These are phyloP conservation scores for Xestia sexstrigata DNA, from an alignment of 2,888 invertebrate species.

Conservation along the genomic window DNA sequence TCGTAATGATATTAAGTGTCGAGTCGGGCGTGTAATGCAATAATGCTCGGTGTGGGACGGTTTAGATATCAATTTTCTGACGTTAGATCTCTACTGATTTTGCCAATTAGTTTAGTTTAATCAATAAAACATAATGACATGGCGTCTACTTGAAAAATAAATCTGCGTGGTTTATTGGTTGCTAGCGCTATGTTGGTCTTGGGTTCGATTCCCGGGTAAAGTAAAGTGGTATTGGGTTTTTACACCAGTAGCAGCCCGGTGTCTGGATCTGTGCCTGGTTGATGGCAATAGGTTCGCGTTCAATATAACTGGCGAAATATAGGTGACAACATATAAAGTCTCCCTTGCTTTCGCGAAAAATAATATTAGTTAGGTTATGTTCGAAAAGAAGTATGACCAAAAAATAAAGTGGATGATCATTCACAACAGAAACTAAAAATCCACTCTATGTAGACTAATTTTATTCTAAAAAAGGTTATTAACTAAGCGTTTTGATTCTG, in stretches of 20 bases:
- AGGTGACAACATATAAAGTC: neutral
- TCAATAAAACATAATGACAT: neutral
- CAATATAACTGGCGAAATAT: neutral
- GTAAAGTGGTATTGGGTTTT: neutral
- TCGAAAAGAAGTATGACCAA: neutral
- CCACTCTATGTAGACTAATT: neutral
- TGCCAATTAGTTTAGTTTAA: neutral
- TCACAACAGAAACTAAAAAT: neutral
- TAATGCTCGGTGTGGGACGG: neutral
- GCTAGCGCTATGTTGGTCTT: neutral
- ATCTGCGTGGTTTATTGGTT: neutral
- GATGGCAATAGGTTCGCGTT: neutral
- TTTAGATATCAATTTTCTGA: constrained; percentile 11
- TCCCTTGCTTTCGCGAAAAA: neutral
- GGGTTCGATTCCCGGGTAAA: neutral
- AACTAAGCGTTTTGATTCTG: neutral
- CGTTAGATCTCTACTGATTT: neutral
- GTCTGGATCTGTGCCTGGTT: neutral
- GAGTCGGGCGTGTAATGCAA: constrained; percentile 2
- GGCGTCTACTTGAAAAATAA: neutral
- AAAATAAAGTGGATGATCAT: neutral
- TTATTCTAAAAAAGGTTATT: neutral
- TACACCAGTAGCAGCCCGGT: neutral
- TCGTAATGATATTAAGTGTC: constrained; percentile 20
- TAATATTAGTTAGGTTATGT: neutral